Base-by-base conservation (phyloP, 2,888 invertebrate genomes). In the Exephanes ischioxanthus region DNA sequence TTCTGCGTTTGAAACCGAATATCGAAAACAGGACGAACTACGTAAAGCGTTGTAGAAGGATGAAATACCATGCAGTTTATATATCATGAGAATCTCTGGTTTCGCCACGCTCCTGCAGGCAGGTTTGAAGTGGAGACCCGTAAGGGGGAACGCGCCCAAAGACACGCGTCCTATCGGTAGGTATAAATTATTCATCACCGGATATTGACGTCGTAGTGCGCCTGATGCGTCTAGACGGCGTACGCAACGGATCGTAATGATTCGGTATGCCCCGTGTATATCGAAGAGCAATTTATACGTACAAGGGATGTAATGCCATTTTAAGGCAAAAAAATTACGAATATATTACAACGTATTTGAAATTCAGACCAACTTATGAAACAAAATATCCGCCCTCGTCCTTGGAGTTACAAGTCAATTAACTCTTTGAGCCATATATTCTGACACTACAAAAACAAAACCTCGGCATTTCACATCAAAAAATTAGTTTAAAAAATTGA, bases 121-220 rank as follows among this genome's bases (percentile, higher is more conserved):
- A 30, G 45, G 26, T 9, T 30, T 14, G 11, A 11, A 26, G 61
- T 26, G 16, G 53, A 51, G 63, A 45, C 80, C 2, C 30, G 70
- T 51, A 61, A 72, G 84, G 71, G 55, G 45, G 63, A 79, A 71
- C 76, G 58, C 83, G 70, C 80, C 61, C 75, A 84, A 68, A 76
- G 83, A 78, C 66, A 61, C 77, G 33, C 68, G 53, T 72, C 80
- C 76, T 77, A 72, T 80, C 53, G 22, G 70, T 33, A 51, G 41
- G 26, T 48, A 90, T 90, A 89, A 89, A 90, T 90, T 90, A 90
- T 90, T 90, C 90, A 90, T 90, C 87, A 86, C 78, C 80, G 71
- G 89, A 89, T 89, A 89, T 86, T 72, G 85, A 77, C 78, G 83
- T 72, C 83, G 88, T 87, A 85, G 80, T 66, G 80, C 72, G 86